A percentile compares a stretch with the other conserved stretches of the same genome.
phyloP scores from a whole-genome alignment of 2,888 invertebrate genomes.

The Drosophila neoperkinsi region DNA sequence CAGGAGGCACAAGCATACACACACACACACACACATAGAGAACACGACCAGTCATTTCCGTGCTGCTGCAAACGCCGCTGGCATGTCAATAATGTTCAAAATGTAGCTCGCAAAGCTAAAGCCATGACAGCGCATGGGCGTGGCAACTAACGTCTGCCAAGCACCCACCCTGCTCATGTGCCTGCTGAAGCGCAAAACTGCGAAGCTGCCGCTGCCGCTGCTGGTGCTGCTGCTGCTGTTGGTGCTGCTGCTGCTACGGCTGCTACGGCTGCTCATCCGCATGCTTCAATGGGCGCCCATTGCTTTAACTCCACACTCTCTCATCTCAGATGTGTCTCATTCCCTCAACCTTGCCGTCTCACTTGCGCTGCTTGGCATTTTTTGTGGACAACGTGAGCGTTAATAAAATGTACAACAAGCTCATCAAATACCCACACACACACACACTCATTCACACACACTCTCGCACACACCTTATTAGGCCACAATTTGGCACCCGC shows the following conservation, averaged over 20 bases:
- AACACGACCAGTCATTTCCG: conserved; percentile 64
- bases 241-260: conserved; percentile 43
- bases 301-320: conserved; percentile 23
- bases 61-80: conserved; percentile 66
- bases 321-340: neutral
- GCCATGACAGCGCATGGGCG: conserved; percentile 44
- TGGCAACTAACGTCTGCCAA: conserved; percentile 24
- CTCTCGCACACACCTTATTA: conserved; percentile 38
- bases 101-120: conserved; percentile 62
- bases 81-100: conserved; percentile 80
- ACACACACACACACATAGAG: conserved; percentile 8
- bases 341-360: neutral
- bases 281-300: conserved; percentile 66
- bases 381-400: conserved; percentile 53
- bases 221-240: conserved; percentile 29
- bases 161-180: conserved; percentile 27
- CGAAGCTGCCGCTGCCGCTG: conserved; percentile 44
- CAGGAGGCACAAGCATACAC: conserved; percentile 51
- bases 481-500: conserved; percentile 63
- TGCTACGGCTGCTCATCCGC: conserved; percentile 63
- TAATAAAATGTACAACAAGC: conserved; percentile 60
- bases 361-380: conserved; percentile 10
- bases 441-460: conserved; percentile 21
- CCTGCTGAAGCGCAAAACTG: conserved; percentile 70
- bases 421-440: conserved; percentile 35